Evolutionary conservation across 1,140 invertebrate species (phyloP).

Genomic region (Cataglyphis hispanica): DNA sequence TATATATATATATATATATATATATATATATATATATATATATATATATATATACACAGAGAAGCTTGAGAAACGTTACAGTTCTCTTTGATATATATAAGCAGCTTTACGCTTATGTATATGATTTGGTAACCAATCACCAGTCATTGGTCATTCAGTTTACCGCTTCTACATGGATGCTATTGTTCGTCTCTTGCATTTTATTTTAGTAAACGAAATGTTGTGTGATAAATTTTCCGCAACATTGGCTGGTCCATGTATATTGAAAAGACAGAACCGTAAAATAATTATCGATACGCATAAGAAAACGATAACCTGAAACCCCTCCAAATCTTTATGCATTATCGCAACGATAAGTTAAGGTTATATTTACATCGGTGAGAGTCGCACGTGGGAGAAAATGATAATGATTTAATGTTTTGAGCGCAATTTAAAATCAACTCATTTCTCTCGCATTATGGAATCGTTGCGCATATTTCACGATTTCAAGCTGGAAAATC

Average conservation of each 20-base stretch:
- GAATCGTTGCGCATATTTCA: conserved; percentile 80
- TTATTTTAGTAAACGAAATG: conserved; percentile 54
- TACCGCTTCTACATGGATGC: conserved; percentile 65
- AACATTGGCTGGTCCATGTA: background rate
- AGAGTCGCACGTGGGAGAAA: background rate
- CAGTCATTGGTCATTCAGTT: conserved; percentile 56
- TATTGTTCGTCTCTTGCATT: background rate
- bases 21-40: background rate
- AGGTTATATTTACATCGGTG: conserved; percentile 78
- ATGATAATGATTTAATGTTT: conserved; percentile 52
- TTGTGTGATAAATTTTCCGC: conserved; percentile 6
- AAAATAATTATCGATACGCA: conserved; percentile 47
- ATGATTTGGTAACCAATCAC: conserved; percentile 16
- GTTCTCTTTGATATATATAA: background rate
- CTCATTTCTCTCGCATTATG: conserved; percentile 70
- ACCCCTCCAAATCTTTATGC: background rate
- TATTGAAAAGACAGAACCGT: conserved; percentile 20
- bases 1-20: background rate
- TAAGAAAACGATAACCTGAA: conserved; percentile 70
- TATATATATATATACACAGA: background rate
- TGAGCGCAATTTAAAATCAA: conserved; percentile 50
- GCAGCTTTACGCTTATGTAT: background rate
- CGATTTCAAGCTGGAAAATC: conserved; percentile 80
- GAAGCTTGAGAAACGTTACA: too few species aligned
- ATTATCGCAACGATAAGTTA: conserved; percentile 68